Evolutionary conservation across 2,797 vertebrate species (phyloP).

Genomic region (Rhinogobio ventralis): DNA sequence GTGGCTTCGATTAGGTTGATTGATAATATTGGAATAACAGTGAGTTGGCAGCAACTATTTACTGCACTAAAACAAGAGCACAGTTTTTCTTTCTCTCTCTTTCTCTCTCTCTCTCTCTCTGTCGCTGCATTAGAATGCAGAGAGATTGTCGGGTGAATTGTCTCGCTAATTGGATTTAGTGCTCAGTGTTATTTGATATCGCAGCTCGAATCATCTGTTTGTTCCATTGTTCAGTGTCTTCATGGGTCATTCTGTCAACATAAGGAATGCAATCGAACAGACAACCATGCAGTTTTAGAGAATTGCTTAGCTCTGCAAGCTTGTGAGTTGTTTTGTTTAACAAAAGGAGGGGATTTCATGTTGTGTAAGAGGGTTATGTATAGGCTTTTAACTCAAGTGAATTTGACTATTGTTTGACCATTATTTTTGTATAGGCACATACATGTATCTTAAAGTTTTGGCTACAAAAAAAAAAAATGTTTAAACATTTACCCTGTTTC

Average conservation of each 20-base stretch:
- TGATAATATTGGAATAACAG: slow-evolving; percentile 41
- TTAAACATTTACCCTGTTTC: background rate
- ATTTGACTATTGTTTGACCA: too few relatives aligned
- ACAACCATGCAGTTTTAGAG: slow-evolving; percentile 58
- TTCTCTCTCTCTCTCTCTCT: slow-evolving; percentile 18
- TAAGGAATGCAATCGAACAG: slow-evolving; percentile 43
- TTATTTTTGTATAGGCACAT: background rate
- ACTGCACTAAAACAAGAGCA: slow-evolving; percentile 33
- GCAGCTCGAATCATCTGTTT: slow-evolving; percentile 79
- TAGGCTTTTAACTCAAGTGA: background rate
- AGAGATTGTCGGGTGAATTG: slow-evolving; percentile 43
- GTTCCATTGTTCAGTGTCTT: slow-evolving; percentile 71
- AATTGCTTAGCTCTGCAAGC: slow-evolving; percentile 62
- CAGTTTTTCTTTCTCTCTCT: slow-evolving; percentile 23
- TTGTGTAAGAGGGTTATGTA: background rate
- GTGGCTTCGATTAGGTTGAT: slow-evolving; percentile 45
- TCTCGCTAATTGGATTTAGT: slow-evolving; percentile 60
- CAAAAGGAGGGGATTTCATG: slow-evolving; percentile 26
- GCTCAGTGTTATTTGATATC: slow-evolving; percentile 65
- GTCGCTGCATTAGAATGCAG: slow-evolving; percentile 40
- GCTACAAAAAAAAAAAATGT: background rate
- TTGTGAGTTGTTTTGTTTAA: slow-evolving; percentile 37
- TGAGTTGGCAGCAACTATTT: slow-evolving; percentile 48
- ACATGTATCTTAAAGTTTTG: background rate
- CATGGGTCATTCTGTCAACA: slow-evolving; percentile 60